Evolutionary conservation across 2,797 vertebrate genomes (phyloP), one percentile per base, ranked within the genome.

Genomic region (Poecilia gillii): DNA sequence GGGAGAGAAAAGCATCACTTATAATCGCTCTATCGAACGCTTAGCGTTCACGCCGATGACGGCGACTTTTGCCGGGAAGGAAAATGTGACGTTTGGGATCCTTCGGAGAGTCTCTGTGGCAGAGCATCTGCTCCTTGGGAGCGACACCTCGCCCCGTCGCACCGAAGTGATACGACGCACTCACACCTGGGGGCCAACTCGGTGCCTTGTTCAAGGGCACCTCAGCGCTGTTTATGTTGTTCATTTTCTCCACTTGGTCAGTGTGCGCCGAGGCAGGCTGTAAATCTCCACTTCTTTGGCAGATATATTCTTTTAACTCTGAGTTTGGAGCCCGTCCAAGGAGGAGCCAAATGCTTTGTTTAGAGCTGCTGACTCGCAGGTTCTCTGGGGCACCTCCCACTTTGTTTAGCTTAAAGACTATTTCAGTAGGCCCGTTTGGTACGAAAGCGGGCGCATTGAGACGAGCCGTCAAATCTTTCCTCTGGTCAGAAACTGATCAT

Each of bases 251-350:
- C 62, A 77, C 84, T 88, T 78, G 87, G 85, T 87, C 81, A 80
- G 81, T 71, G 84, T 81, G 85, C 78, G 88, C 90, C 41, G 33
- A 76, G 82, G 80, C 80, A 78, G 74, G 49, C 41, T 74, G 79
- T 81, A 89, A 85, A 90, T 91, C 88, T 84, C 77, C 70, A 16
- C 74, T 1, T 76, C 75, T 74, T 55, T 83, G 84, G 81, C 85
- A 90, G 84, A 90, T 90, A 89, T 82, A 90, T 89, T 90, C 86
- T 88, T 89, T 91, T 75, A 89, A 87, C 72, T 75, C 82, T 85
- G 81, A 84, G 77, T 81, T 79, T 92, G 88, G 90, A 87, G 18
- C 55, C n/a, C 33, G 11, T 84, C 89, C 89, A 90, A 76, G 79
- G 36, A 81, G 70, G 45, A 62, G 78, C 75, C 81, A 77, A 83